Conservation (phyloP, 2,797 vertebrate species). For the Telmatherina bonti region DNA sequence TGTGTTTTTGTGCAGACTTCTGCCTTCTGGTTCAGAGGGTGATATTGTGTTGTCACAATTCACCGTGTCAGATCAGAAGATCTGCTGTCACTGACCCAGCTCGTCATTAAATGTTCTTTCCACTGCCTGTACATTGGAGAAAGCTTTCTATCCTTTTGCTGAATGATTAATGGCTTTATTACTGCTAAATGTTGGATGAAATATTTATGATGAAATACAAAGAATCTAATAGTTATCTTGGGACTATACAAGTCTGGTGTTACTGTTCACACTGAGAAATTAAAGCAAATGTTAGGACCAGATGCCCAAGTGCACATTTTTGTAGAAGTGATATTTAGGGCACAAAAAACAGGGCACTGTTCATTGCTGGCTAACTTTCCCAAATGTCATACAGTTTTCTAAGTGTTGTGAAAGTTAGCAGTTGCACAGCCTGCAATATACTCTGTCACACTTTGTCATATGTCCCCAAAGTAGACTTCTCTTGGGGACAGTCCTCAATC, state of each 20-base stretch:
- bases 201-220: conserved; percentile 25
- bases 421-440: conserved; percentile 16
- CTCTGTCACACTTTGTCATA: conserved; percentile 57
- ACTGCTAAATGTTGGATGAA: conserved; percentile 17
- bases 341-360: conserved; percentile 10
- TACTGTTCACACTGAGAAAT: neutral
- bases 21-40: conserved; percentile 26
- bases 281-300: neutral
- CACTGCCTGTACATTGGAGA: neutral
- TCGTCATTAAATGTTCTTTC: conserved; percentile 31
- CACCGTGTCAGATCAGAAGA: conserved; percentile 46
- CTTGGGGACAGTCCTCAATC: conserved; percentile 62
- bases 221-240: neutral
- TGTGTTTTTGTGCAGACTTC: neutral
- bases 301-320: neutral
- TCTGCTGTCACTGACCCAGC: conserved; percentile 3
- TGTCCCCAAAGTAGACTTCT: conserved; percentile 58
- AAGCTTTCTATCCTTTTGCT: neutral
- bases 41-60: conserved; percentile 46
- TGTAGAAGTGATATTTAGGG: conserved; percentile 12
- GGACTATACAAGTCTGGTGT: neutral
- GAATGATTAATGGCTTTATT: conserved; percentile 25
- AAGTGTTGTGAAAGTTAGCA: conserved; percentile 36
- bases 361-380: neutral
- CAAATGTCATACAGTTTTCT: conserved; percentile 23